Evolutionary conservation across 2,888 invertebrate genomes (phyloP).

Genomic region (Pheosia tremula): DNA sequence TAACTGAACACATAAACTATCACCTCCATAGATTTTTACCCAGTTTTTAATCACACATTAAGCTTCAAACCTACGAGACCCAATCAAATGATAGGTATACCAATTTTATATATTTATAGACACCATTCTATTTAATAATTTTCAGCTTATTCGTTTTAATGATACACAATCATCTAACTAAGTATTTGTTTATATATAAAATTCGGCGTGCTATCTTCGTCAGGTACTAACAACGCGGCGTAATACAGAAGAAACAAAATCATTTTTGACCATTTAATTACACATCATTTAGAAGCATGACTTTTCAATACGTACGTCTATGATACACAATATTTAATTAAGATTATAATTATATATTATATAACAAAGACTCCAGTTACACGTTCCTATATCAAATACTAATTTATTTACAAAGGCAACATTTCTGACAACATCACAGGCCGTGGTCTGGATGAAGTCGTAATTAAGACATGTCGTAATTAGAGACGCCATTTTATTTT

Average conservation of each 20-base stretch:
- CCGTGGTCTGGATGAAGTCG: neutral
- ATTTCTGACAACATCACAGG: conserved; percentile 12
- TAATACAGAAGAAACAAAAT: conserved; percentile 6
- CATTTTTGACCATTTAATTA: neutral
- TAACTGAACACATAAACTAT: conserved; percentile 51
- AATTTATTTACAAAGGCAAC: conserved; percentile 37
- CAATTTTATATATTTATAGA: conserved; percentile 13
- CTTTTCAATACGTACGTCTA: conserved; percentile 11
- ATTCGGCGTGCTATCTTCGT: conserved; percentile 24
- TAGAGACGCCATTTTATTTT: neutral
- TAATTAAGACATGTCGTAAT: neutral
- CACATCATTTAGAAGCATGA: conserved; percentile 5
- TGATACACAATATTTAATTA: conserved; percentile 1
- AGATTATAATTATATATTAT: neutral
- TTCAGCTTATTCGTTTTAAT: neutral
- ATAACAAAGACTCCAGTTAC: neutral
- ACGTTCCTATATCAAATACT: conserved; percentile 15
- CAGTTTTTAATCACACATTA: conserved; percentile 20
- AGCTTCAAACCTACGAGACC: conserved; percentile 6
- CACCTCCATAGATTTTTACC: conserved; percentile 33
- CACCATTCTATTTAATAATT: neutral
- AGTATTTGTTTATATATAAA: neutral
- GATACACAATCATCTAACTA: neutral
- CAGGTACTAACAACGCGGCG: conserved; percentile 38
- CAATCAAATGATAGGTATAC: conserved; percentile 33